Conservation (phyloP, 2,797 vertebrate genomes). For the Lutjanus campechanus region DNA sequence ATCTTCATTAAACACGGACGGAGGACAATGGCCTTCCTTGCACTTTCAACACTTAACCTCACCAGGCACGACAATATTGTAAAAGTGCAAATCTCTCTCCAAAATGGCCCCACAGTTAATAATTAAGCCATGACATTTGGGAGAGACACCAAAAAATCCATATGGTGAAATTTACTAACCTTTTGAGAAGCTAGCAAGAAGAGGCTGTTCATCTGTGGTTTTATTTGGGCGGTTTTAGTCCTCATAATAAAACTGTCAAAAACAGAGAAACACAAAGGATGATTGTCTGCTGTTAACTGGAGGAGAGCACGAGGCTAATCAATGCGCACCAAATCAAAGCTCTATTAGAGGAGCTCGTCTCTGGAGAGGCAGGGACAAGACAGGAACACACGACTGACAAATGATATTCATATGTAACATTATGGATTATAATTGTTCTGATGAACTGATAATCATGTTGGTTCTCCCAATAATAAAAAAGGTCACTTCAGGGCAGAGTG, state of each 20-base stretch:
- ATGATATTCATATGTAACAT: slow-evolving; percentile 79
- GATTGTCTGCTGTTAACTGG: slow-evolving; percentile 67
- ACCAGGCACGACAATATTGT: slow-evolving; percentile 79
- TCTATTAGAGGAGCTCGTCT: slow-evolving; percentile 59
- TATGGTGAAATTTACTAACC: slow-evolving; percentile 86
- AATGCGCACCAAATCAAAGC: slow-evolving; percentile 75
- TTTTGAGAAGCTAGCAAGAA: slow-evolving; percentile 76
- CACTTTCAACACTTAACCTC: slow-evolving; percentile 85
- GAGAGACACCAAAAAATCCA: slow-evolving; percentile 84
- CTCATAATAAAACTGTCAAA: slow-evolving; percentile 85
- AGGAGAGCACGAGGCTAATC: slow-evolving; percentile 72
- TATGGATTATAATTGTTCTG: slow-evolving; percentile 79
- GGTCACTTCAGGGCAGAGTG: slow-evolving; percentile 71
- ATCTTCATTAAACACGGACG: slow-evolving; percentile 84
- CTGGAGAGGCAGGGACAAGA: slow-evolving; percentile 7
- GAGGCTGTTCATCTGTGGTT: slow-evolving; percentile 73
- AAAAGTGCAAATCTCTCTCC: slow-evolving; percentile 83
- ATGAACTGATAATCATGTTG: slow-evolving; percentile 77
- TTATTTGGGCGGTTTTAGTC: slow-evolving; percentile 75
- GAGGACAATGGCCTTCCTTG: slow-evolving; percentile 78
- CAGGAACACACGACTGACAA: slow-evolving; percentile 56
- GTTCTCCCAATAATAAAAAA: slow-evolving; percentile 53
- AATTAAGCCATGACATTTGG: slow-evolving; percentile 88
- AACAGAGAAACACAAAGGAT: slow-evolving; percentile 67
- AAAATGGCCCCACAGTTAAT: slow-evolving; percentile 84